phyloP scores from a whole-genome alignment of 2,888 invertebrate genomes.

The Rotaria magnacalcarata region DNA sequence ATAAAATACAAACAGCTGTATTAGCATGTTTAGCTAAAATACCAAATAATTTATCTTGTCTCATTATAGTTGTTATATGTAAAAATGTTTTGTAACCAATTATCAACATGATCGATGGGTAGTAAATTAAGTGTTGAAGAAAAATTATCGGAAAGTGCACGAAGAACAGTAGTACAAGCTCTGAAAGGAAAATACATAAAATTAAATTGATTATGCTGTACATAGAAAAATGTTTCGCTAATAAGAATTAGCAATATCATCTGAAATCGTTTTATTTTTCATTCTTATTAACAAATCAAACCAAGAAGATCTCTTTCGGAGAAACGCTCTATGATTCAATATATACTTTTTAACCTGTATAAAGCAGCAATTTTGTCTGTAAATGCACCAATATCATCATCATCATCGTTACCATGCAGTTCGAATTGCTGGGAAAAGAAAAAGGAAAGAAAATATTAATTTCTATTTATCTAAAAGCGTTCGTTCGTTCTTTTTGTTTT shows the following conservation, averaged over 20 bases:
- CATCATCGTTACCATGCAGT: background rate
- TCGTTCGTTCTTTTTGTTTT: too few species aligned
- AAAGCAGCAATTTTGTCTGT: slow-evolving; percentile 45
- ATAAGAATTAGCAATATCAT: too few species aligned
- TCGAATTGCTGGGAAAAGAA: slow-evolving; percentile 28
- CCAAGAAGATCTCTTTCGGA: too few species aligned
- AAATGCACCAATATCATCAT: background rate
- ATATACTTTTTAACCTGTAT: background rate
- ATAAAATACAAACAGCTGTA: slow-evolving; percentile 68
- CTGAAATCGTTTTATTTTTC: too few species aligned
- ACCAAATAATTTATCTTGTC: slow-evolving; percentile 62
- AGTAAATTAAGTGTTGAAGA: background rate
- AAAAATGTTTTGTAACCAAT: slow-evolving; percentile 44
- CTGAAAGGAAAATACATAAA: slow-evolving; percentile 61
- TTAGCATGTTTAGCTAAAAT: slow-evolving; percentile 61
- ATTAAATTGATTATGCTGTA: too few species aligned
- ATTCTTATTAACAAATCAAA: too few species aligned
- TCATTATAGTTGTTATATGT: slow-evolving; percentile 56
- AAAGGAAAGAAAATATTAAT: background rate
- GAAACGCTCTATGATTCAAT: too few species aligned
- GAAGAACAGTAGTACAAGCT: slow-evolving; percentile 80
- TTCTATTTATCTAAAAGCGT: too few species aligned
- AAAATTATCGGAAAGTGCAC: slow-evolving; percentile 68
- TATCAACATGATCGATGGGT: slow-evolving; percentile 4
- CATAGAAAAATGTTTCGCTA: too few species aligned